Percentiles rank a stretch among this genome's conserved stretches.
Evolutionary conservation across 1,140 invertebrate genomes (phyloP).

Genomic region (Cherax quadricarinatus): DNA sequence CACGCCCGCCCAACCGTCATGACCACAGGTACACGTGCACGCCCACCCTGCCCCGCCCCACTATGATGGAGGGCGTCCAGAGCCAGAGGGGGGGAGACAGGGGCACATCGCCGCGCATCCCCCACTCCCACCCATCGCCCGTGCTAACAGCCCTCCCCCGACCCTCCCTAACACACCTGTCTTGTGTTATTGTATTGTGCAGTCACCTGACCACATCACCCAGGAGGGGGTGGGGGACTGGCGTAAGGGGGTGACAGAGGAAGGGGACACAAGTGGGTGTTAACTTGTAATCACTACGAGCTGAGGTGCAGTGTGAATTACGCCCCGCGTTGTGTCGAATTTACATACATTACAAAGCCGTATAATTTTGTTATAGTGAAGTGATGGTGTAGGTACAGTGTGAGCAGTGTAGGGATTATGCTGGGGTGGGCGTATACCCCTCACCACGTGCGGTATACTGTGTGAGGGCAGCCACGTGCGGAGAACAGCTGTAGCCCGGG

Average conservation of each 20-base stretch:
- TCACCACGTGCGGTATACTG: not conserved
- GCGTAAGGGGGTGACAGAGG: not conserved
- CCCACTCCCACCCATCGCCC: constrained; percentile 12
- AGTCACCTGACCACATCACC: constrained; percentile 28
- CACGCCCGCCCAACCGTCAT: constrained; percentile 63
- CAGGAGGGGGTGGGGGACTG: constrained; percentile 18
- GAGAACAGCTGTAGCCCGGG: constrained; percentile 47
- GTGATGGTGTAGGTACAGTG: not conserved
- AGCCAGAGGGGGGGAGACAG: no score
- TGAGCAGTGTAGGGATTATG: not conserved
- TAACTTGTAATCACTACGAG: not conserved
- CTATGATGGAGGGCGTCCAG: not conserved
- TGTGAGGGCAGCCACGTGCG: constrained; percentile 26
- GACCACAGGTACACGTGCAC: constrained; percentile 67
- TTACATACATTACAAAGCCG: constrained; percentile 37
- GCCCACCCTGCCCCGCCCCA: constrained; percentile 21
- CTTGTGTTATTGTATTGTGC: constrained; percentile 14
- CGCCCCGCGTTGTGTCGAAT: constrained; percentile 1
- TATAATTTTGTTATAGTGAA: constrained; percentile 40
- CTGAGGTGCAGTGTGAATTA: not conserved
- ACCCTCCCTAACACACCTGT: constrained; percentile 47
- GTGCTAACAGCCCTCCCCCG: not conserved
- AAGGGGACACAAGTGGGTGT: not conserved
- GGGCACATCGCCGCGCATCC: not conserved
- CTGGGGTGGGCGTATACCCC: constrained; percentile 8